Evolutionary conservation across 2,113 vertebrate genomes (phyloP).

Genomic region (Rhadina sibilatrix): DNA sequence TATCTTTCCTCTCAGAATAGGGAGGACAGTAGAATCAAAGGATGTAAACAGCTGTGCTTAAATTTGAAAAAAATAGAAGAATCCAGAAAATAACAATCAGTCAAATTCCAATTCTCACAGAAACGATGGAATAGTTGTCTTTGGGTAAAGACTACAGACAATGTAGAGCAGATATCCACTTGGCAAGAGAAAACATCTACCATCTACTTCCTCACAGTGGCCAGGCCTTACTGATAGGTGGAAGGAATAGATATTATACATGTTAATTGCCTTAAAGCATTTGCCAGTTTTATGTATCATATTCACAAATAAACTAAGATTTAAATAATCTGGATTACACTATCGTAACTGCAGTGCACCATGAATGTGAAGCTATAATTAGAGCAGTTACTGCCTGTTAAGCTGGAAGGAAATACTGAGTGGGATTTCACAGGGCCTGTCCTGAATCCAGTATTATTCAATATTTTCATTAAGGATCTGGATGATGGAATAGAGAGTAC

Average conservation of each 20-base stretch:
- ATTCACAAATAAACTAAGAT: neutral
- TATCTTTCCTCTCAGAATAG: neutral
- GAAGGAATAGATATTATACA: neutral
- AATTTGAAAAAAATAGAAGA: neutral
- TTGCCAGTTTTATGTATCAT: neutral
- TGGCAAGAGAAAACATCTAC: neutral
- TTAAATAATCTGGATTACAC: neutral
- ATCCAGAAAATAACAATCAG: neutral
- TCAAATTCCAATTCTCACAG: neutral
- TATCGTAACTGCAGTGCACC: neutral
- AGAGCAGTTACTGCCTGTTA: neutral
- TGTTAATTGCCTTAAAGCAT: neutral
- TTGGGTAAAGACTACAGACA: neutral
- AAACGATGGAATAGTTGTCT: neutral
- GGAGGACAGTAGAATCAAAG: neutral
- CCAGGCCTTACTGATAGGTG: neutral
- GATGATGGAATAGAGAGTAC: conserved; percentile 54
- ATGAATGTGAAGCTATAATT: neutral
- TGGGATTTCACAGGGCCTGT: neutral
- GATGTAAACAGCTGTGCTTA: neutral
- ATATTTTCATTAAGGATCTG: conserved; percentile 55
- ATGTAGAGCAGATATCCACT: neutral
- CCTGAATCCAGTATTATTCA: conserved; percentile 30
- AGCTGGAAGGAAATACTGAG: neutral
- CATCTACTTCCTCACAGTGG: neutral